Conservation (phyloP, 2,797 vertebrate genomes). For the Mormyrus proboscirostris region DNA sequence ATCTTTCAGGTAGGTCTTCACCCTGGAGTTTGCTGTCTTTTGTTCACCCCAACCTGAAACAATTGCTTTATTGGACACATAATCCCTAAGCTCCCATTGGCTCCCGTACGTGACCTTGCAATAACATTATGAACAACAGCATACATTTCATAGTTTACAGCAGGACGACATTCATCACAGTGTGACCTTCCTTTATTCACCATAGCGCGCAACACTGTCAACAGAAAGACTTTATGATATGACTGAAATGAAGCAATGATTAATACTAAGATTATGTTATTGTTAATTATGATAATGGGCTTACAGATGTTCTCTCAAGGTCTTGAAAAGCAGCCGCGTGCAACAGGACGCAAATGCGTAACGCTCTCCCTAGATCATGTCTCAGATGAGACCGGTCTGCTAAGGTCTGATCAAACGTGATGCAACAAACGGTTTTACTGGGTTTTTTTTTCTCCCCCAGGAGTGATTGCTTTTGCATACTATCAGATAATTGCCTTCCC, state of each 20-base stretch:
- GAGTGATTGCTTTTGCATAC: background rate
- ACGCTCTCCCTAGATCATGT: background rate
- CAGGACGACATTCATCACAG: background rate
- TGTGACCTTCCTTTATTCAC: background rate
- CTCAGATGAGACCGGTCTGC: too few species aligned
- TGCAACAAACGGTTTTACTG: background rate
- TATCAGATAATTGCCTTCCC: conserved; percentile 11
- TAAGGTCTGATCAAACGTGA: background rate
- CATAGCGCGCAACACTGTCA: background rate
- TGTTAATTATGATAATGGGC: background rate
- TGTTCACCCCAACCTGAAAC: background rate
- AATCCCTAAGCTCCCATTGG: background rate
- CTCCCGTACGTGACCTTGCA: background rate
- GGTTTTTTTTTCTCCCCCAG: background rate
- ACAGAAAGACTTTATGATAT: background rate
- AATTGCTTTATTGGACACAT: background rate
- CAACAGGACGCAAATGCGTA: background rate
- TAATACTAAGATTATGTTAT: background rate
- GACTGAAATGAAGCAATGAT: background rate
- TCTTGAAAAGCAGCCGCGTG: background rate
- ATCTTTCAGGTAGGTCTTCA: background rate
- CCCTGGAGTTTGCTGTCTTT: background rate
- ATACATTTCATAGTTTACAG: background rate
- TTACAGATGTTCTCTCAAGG: background rate
- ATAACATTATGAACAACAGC: background rate